Evolutionary conservation across 2,888 invertebrate species (phyloP).

Genomic region (Crossocerus cetratus): DNA sequence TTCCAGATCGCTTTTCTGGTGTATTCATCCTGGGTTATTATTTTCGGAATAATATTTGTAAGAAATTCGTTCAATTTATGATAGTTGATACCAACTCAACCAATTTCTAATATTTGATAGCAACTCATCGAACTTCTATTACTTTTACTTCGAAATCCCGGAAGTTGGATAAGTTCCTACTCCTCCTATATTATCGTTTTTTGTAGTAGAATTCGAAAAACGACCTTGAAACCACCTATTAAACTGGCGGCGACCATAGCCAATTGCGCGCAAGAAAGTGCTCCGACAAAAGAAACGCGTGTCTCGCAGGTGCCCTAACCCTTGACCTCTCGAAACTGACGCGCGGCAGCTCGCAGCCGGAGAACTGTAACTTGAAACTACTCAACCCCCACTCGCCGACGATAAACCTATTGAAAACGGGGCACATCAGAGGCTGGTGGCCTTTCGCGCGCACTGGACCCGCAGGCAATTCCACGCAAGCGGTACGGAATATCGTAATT

Average conservation of each 20-base stretch:
- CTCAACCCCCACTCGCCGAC: conserved; percentile 76
- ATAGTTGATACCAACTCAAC: too few species aligned
- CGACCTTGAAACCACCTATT: background rate
- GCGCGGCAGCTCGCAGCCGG: conserved; percentile 78
- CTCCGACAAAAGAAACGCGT: too few species aligned
- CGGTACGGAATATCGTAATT: conserved; percentile 59
- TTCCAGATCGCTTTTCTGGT: too few species aligned
- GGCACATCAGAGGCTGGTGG: conserved; percentile 84
- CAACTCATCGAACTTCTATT: too few species aligned
- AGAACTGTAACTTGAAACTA: conserved; percentile 77
- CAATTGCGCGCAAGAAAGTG: too few species aligned
- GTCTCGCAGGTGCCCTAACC: conserved; percentile 79
- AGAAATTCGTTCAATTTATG: too few species aligned
- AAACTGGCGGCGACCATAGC: too few species aligned
- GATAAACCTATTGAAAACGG: conserved; percentile 82
- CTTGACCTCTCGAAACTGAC: conserved; percentile 82
- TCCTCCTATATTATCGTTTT: background rate
- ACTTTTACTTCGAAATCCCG: too few species aligned
- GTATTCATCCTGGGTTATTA: too few species aligned
- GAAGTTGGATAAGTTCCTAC: too few species aligned
- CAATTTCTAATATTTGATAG: too few species aligned
- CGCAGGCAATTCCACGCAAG: conserved; percentile 62
- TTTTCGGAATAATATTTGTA: too few species aligned
- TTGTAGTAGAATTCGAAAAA: background rate
- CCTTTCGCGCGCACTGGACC: conserved; percentile 77